Percentiles rank a stretch among this genome's conserved stretches.
Evolutionary conservation across 2,888 invertebrate genomes (phyloP).

Genomic region (Cantharis lateralis): DNA sequence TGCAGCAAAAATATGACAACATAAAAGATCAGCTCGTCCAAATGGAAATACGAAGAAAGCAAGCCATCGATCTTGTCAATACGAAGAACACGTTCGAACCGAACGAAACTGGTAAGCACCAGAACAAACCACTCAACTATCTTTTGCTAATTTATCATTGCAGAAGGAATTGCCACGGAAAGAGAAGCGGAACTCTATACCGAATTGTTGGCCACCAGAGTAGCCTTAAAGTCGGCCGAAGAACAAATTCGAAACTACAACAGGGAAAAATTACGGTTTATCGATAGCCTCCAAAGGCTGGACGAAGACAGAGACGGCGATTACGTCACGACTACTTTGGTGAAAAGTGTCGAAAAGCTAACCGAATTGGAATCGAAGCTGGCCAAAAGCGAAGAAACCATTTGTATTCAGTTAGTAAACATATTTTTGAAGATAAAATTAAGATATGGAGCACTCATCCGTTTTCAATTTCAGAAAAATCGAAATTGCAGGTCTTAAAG

Average conservation of each 20-base stretch:
- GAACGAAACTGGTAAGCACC: slow-evolving; percentile 3
- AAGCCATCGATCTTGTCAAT: slow-evolving; percentile 36
- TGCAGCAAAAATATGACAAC: slow-evolving; percentile 36
- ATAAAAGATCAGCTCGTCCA: slow-evolving; percentile 42
- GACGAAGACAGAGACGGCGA: slow-evolving; percentile 20
- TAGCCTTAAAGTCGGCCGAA: slow-evolving; percentile 44
- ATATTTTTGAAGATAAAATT: background rate
- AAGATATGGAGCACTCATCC: background rate
- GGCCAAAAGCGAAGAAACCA: slow-evolving; percentile 28
- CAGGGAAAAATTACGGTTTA: slow-evolving; percentile 43
- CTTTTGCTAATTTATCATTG: background rate
- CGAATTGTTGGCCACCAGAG: slow-evolving; percentile 43
- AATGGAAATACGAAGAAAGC: slow-evolving; percentile 38
- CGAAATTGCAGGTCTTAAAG: slow-evolving; percentile 41
- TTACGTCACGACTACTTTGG: slow-evolving; percentile 31
- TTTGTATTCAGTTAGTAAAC: slow-evolving; percentile 29
- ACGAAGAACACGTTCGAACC: slow-evolving; percentile 16
- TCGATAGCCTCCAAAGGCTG: slow-evolving; percentile 38
- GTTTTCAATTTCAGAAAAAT: slow-evolving; percentile 37
- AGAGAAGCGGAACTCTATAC: slow-evolving; percentile 45
- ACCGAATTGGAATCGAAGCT: slow-evolving; percentile 30
- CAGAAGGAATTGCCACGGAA: slow-evolving; percentile 30
- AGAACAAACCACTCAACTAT: rapidly evolving
- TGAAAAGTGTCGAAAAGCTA: slow-evolving; percentile 38
- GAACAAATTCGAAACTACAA: slow-evolving; percentile 44